Evolutionary conservation across 1,140 invertebrate species (phyloP).

Genomic region (Cherax destructor): DNA sequence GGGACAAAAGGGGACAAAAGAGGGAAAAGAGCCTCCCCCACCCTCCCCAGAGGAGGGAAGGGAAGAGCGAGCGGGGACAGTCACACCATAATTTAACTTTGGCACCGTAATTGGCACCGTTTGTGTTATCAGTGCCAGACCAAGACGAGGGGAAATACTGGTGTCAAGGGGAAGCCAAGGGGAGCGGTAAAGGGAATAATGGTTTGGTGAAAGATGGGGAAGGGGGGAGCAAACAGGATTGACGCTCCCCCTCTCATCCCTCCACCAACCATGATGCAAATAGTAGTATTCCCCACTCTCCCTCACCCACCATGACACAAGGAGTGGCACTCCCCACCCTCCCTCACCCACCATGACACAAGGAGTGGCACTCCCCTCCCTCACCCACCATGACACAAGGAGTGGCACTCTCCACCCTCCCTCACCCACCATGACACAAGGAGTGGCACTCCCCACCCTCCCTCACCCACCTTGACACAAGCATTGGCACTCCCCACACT

Average conservation of each 20-base stretch:
- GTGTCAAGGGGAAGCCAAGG: background rate
- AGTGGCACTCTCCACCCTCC: too few species aligned
- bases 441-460: too few species aligned
- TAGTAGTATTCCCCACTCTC: too few species aligned
- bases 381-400: background rate
- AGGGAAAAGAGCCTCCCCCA: background rate
- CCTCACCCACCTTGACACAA: too few species aligned
- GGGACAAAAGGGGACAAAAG: background rate
- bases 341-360: background rate
- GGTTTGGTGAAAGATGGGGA: too few species aligned
- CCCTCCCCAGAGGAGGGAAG: background rate
- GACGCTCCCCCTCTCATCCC: too few species aligned
- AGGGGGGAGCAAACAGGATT: too few species aligned
- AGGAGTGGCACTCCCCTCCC: background rate
- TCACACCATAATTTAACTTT: conserved; percentile 51
- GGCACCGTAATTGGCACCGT: conserved; percentile 47
- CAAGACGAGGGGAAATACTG: conserved; percentile 18
- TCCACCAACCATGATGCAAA: too few species aligned
- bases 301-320: too few species aligned
- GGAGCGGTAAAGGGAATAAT: background rate
- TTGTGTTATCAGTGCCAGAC: conserved; percentile 27
- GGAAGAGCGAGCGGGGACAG: conserved; percentile 1
- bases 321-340: background rate
- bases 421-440: too few species aligned
- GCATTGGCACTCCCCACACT: too few species aligned